Evolutionary conservation across 2,888 invertebrate genomes (phyloP), one percentile per base, ranked within the genome.

Genomic region (Clusia tigrina): DNA sequence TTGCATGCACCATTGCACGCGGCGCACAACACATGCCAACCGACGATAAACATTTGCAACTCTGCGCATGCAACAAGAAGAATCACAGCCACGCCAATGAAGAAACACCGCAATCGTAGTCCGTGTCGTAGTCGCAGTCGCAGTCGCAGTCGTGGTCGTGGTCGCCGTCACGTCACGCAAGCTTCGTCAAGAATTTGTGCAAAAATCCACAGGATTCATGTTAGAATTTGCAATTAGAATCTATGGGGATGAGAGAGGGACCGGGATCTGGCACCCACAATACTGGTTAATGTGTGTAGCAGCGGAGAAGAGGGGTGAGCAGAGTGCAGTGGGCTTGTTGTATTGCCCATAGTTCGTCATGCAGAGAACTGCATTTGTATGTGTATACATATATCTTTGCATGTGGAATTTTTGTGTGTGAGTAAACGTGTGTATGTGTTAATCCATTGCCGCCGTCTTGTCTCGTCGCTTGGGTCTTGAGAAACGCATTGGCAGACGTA

Each of bases 1-100:
- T 48, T 48, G 48, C 48, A 48, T 48, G 48, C 48, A 2, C 22
- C 48, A 48, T 20, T 48, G 48, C n/a, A n/a, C 32, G 12, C 32
- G 32, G 12, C 32, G 32, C 32, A 32, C 12, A 9, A 32, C 6
- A 6, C 12, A 32, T 32, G 32, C 32, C 32, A 32, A 32, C 32
- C 32, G 12, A 32, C n/a, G 12, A 42, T n/a, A n/a, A n/a, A n/a
- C n/a, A 42, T 3, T n/a, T 10, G n/a, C n/a, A 42, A 42, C 42
- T 3, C 42, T 42, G 9, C 15, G n/a, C 42, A 42, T 42, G 9
- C 42, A 42, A 42, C n/a, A n/a, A n/a, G 9, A 42, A 17, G 12
- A 42, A 42, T 32, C 42, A 42, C 42, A 3, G 42, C 42, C 9
- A 42, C 6, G n/a, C 3, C 32, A 32, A 32, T 12, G 12, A 32